phyloP scores from a whole-genome alignment of 2,888 invertebrate genomes.

The Idaea straminata region DNA sequence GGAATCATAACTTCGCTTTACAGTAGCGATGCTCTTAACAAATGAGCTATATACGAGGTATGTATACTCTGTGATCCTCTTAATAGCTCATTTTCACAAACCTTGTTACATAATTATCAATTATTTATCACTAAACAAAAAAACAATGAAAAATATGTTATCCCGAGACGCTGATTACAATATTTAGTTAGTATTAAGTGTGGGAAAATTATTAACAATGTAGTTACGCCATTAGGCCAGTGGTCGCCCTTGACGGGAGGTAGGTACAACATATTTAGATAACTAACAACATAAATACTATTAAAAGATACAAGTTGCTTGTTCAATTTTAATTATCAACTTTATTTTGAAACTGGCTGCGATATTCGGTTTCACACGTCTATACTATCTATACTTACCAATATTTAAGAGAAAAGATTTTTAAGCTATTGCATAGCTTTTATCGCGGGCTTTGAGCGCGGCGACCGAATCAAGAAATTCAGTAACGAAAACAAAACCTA shows the following conservation, averaged over 20 bases:
- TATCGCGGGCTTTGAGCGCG: no score
- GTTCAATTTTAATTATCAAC: not conserved
- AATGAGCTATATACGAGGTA: no score
- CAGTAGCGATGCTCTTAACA: no score
- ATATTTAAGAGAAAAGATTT: no score
- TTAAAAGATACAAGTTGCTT: conserved; percentile 2
- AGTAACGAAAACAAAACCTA: no score
- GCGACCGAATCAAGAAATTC: no score
- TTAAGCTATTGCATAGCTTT: no score
- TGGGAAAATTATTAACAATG: conserved; percentile 35
- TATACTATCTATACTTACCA: no score
- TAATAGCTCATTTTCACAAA: not conserved
- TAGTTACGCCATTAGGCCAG: conserved; percentile 25
- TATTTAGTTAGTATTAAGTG: conserved; percentile 27
- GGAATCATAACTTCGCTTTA: no score
- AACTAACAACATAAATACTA: conserved; percentile 7
- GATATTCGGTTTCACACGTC: no score
- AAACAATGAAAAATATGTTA: conserved; percentile 38
- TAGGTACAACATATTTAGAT: not conserved
- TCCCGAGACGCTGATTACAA: conserved; percentile 22
- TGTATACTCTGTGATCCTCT: no score
- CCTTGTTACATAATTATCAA: conserved; percentile 21
- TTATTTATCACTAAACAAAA: conserved; percentile 31
- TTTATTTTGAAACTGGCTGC: no score
- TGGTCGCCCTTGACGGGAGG: conserved; percentile 28